These are phyloP conservation scores for Halocynthia roretzi DNA, from an alignment of 23 tunicate genomes.

Conservation along the genomic window DNA sequence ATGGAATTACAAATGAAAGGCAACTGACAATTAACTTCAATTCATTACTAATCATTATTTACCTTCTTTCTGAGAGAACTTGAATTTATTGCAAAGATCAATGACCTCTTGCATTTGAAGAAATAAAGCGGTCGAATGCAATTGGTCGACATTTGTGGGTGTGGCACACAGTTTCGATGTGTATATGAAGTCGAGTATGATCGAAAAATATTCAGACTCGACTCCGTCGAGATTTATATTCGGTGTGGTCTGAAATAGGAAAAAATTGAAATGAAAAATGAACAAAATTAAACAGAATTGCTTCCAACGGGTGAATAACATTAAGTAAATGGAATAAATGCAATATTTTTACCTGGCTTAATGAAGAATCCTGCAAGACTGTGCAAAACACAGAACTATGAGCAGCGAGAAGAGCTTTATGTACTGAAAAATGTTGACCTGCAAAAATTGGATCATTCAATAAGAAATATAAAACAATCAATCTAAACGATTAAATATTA, in stretches of 20 bases:
- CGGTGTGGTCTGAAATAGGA: slow-evolving; percentile 7
- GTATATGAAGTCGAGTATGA: slow-evolving; percentile 54
- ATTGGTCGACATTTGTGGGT: slow-evolving; percentile 48
- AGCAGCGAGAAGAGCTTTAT: slow-evolving; percentile 60
- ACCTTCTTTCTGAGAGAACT: slow-evolving; percentile 12
- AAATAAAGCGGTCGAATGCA: slow-evolving; percentile 35
- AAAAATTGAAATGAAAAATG: slow-evolving; percentile 7
- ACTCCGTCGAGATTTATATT: slow-evolving; percentile 70
- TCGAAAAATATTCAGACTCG: slow-evolving; percentile 35
- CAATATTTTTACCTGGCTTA: slow-evolving; percentile 16
- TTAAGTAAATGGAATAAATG: background rate
- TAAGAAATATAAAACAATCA: background rate
- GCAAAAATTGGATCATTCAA: background rate
- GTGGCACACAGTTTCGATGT: slow-evolving; percentile 52
- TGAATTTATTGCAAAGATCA: slow-evolving; percentile 49
- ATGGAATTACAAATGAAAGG: background rate
- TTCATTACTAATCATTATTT: background rate
- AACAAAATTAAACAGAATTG: slow-evolving; percentile 1
- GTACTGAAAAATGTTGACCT: slow-evolving; percentile 39
- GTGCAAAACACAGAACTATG: slow-evolving; percentile 47
- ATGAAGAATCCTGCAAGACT: slow-evolving; percentile 34
- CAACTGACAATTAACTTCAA: background rate
- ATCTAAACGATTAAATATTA: no score
- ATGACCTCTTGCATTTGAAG: slow-evolving; percentile 47
- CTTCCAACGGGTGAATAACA: background rate